Conservation (phyloP, 2,113 vertebrate species). For the Irena cyanogastra region DNA sequence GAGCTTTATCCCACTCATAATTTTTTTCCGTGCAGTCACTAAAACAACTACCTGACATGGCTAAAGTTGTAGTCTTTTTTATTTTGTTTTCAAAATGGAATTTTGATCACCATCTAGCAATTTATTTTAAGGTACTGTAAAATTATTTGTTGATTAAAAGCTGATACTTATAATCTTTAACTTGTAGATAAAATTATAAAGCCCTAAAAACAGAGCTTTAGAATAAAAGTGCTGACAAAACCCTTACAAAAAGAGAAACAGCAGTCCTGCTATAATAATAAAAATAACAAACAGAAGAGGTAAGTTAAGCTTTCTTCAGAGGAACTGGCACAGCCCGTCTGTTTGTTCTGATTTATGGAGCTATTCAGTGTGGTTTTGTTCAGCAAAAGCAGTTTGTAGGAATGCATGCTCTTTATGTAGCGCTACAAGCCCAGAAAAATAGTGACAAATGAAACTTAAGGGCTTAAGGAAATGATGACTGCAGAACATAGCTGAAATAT, state of each 20-base stretch:
- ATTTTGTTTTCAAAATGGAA: background rate
- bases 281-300: constrained; percentile 27
- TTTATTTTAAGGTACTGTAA: background rate
- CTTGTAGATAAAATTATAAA: background rate
- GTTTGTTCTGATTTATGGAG: constrained; percentile 18
- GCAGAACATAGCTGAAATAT: background rate
- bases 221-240: background rate
- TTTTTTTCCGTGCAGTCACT: background rate
- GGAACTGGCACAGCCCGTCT: background rate
- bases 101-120: background rate
- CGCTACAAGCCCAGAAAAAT: constrained; percentile 24
- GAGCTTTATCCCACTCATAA: background rate
- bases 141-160: background rate
- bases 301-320: constrained; percentile 9
- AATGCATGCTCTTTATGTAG: background rate
- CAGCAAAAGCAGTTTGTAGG: constrained; percentile 29
- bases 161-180: background rate
- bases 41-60: background rate
- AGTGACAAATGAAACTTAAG: background rate
- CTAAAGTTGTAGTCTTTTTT: background rate
- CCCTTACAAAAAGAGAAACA: background rate
- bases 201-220: background rate
- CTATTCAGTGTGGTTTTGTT: constrained; percentile 16
- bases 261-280: background rate
- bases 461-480: background rate